phyloP scores from a whole-genome alignment of 1,140 invertebrate genomes.

The Panulirus ornatus region DNA sequence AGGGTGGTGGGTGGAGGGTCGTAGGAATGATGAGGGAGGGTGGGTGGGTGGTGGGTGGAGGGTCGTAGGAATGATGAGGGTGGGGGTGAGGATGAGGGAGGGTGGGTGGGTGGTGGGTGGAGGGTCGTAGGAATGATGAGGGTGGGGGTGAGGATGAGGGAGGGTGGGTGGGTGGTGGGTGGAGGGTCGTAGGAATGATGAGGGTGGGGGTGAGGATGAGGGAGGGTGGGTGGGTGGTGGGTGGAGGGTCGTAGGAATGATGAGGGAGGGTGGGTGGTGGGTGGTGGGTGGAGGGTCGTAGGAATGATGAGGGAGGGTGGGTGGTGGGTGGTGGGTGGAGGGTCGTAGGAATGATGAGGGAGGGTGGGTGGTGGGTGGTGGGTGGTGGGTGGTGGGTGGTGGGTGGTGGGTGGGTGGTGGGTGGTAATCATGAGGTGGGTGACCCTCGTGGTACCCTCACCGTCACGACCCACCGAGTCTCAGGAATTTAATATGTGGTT shows the following conservation, averaged over 20 bases:
- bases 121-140: too few relatives aligned
- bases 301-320: neutral
- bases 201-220: neutral
- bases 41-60: neutral
- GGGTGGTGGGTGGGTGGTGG: neutral
- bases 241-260: neutral
- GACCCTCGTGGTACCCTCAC: too few relatives aligned
- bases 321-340: neutral
- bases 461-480: too few relatives aligned
- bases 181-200: too few relatives aligned
- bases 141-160: neutral
- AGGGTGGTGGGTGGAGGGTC: too few relatives aligned
- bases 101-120: too few relatives aligned
- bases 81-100: neutral
- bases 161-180: neutral
- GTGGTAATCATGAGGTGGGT: too few relatives aligned
- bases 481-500: too few relatives aligned
- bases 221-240: too few relatives aligned
- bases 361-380: neutral
- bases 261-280: neutral
- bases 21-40: neutral
- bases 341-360: neutral
- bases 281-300: neutral
- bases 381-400: neutral
- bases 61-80: neutral